Conservation (phyloP, 2,888 invertebrate species). For the Tryphoninae sp. region DNA sequence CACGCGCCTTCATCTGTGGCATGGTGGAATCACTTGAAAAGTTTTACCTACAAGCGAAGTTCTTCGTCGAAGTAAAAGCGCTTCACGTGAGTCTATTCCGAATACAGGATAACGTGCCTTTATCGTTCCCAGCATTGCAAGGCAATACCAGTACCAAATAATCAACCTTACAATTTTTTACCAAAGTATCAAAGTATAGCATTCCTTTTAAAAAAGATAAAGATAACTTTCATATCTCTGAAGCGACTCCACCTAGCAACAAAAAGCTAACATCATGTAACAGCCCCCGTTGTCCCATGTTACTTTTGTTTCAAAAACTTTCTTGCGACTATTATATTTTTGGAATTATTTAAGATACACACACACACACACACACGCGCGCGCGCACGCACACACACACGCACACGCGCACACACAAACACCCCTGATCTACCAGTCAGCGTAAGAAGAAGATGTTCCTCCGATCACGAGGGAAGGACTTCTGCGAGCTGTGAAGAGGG, state of each 20-base stretch:
- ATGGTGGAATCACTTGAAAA: constrained; percentile 54
- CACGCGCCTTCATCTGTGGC: not conserved
- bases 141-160: not conserved
- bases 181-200: no score
- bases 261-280: no score
- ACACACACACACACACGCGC: no score
- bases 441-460: not conserved
- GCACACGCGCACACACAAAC: no score
- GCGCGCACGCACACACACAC: no score
- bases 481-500: constrained; percentile 43
- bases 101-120: not conserved
- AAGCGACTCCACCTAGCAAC: no score
- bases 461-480: constrained; percentile 45
- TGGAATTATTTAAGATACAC: no score
- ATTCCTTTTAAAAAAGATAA: no score
- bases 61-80: constrained; percentile 10
- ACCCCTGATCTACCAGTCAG: not conserved
- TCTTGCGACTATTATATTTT: no score
- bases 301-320: no score
- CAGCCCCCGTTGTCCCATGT: no score
- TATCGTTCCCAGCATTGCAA: not conserved
- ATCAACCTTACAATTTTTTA: not conserved
- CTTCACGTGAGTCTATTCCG: not conserved
- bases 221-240: no score
- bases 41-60: constrained; percentile 42